Conservation (phyloP, 1,140 invertebrate species). For the Bactericera cockerelli region DNA sequence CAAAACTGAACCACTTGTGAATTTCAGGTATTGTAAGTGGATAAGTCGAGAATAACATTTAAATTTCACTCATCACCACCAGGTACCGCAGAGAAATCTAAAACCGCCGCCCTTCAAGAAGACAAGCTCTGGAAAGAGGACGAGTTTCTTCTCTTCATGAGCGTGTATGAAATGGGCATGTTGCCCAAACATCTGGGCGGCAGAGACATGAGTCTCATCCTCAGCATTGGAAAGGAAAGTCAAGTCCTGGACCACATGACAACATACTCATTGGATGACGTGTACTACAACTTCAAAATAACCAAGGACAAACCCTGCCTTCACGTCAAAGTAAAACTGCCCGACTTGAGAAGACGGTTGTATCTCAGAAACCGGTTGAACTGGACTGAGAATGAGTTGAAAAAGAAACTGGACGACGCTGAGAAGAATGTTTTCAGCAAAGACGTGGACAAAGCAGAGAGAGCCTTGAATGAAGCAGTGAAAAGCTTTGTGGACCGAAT, state of each 20-base stretch:
- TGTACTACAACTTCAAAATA: not conserved
- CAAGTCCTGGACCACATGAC: not conserved
- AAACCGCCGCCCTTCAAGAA: not conserved
- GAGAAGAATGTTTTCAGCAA: not conserved
- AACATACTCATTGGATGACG: not conserved
- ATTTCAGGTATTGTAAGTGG: too few species aligned
- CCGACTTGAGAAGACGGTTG: not conserved
- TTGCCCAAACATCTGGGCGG: not conserved
- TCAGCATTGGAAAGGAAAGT: not conserved
- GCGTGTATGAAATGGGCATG: not conserved
- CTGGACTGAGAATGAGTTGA: not conserved
- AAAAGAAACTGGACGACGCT: not conserved
- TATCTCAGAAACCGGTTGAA: not conserved
- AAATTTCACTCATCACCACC: not conserved
- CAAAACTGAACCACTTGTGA: too few species aligned
- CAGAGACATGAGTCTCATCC: not conserved
- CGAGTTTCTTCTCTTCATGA: not conserved
- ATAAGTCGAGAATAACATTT: not conserved
- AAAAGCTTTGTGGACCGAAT: not conserved
- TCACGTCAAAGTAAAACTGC: not conserved
- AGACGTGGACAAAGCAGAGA: not conserved
- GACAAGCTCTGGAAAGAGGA: not conserved
- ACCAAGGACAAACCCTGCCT: conserved; percentile 1
- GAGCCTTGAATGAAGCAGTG: not conserved
- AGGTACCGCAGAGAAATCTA: conserved; percentile 4